phyloP scores from a whole-genome alignment of 2,797 vertebrate genomes.

The Urocyon cinereoargenteus region DNA sequence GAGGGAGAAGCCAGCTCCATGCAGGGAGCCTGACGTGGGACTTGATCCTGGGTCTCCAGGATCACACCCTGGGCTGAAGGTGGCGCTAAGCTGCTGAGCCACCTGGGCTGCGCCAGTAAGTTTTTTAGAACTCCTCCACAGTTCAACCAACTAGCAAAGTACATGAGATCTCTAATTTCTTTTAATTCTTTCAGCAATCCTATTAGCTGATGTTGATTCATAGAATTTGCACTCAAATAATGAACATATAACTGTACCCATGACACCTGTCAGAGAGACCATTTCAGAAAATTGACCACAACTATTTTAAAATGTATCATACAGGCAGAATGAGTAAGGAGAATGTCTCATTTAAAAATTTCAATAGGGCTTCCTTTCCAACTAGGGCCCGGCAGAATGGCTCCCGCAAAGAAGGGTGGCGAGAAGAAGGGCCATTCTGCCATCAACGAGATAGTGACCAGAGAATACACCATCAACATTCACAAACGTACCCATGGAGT shows the following conservation, averaged over 20 bases:
- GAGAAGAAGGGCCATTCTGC: no score
- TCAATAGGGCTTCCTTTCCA: no score
- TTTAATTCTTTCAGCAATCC: not conserved
- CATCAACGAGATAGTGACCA: no score
- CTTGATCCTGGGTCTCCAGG: no score
- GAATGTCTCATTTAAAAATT: conserved; percentile 8
- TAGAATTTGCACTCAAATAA: not conserved
- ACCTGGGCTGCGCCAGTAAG: not conserved
- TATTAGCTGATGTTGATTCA: not conserved
- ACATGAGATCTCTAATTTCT: not conserved
- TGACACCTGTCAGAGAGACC: not conserved
- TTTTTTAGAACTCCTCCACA: not conserved
- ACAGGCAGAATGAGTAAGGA: not conserved
- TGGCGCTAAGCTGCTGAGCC: no score
- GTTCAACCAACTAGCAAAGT: not conserved
- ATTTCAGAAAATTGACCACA: not conserved
- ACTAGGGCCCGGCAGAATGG: no score
- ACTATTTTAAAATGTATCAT: not conserved
- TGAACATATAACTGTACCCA: not conserved
- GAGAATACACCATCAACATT: no score
- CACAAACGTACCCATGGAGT: no score
- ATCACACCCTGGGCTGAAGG: no score
- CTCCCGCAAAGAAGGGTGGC: no score
- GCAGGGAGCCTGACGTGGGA: no score
- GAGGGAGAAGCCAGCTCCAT: no score